Percentiles rank a stretch among this genome's conserved stretches.
These are phyloP conservation scores for Engystomops pustulosus DNA, from an alignment of 2,113 vertebrate genomes.

Conservation along the genomic window DNA sequence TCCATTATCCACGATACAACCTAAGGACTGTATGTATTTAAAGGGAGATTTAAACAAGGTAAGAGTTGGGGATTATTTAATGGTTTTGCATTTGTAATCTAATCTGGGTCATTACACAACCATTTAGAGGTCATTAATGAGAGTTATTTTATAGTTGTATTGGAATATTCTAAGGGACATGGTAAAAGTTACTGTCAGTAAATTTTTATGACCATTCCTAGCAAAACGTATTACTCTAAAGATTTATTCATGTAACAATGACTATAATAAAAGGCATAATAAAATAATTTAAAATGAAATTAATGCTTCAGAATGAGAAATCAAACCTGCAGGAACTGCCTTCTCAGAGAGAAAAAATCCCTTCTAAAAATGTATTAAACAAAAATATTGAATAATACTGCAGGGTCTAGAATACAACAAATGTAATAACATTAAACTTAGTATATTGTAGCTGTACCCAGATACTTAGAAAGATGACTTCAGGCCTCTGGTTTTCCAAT, in stretches of 20 bases:
- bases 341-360: background rate
- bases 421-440: background rate
- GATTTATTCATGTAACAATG: conserved; percentile 85
- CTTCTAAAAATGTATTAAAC: background rate
- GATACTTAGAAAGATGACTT: too few species aligned
- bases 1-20: conserved; percentile 80
- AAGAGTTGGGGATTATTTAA: conserved; percentile 90
- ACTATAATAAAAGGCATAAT: conserved; percentile 82
- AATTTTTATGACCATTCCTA: conserved; percentile 92
- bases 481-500: too few species aligned
- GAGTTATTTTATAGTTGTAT: conserved; percentile 93
- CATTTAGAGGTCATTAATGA: conserved; percentile 95
- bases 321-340: conserved; percentile 60
- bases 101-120: conserved; percentile 97
- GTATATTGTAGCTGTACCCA: background rate
- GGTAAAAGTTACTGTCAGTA: conserved; percentile 88
- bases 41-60: conserved; percentile 90
- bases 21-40: conserved; percentile 87
- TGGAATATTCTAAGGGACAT: conserved; percentile 91
- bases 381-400: background rate
- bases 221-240: conserved; percentile 84
- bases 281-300: conserved; percentile 85
- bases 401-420: background rate
- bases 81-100: conserved; percentile 95
- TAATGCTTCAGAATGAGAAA: conserved; percentile 78